Evolutionary conservation across 2,888 invertebrate species (phyloP), one percentile per base, ranked within the genome.

Genomic region (Drosophila imparisetae): DNA sequence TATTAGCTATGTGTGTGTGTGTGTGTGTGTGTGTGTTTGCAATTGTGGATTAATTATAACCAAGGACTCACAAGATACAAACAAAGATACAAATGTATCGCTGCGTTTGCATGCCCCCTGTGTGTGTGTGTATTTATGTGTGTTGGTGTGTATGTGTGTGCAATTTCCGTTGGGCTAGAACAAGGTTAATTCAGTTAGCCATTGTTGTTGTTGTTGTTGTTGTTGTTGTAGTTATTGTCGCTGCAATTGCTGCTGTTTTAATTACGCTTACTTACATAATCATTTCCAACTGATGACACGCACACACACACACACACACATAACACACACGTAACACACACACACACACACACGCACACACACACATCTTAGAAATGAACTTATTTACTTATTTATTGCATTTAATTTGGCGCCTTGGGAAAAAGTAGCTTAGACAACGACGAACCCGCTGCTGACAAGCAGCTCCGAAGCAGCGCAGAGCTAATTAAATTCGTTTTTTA

Each of bases 41-140:
- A 90, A 88, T 89, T 88, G 84, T 83, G 81, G 79, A 86, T 89
- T 87, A 88, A 89, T 90, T 88, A 89, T 83, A 82, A 75, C 88
- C 82, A 90, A 89, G 90, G 86, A 89, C 86, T 69, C 73, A 68
- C 71, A 84, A 85, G 85, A 85, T 85, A 85, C 85, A 86, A 86
- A 86, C 70, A 81, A 81, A 85, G 83, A 87, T 86, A 86, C 81
- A 83, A 84, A 75, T 82, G 61, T 80, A 74, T 76, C 27, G 45
- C 74, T 75, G 71, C 63, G 64, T 62, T 67, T 38, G 55, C 54
- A 45, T 64, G 65, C 62, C 63, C 50, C 58, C 4, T 55, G 27
- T 49, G 29, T 61, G 32, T 63, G 21, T 63, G 24, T 72, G 32
- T 54, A n/a, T n/a, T n/a, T n/a, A n/a, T n/a, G 10, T 62, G n/a